Evolutionary conservation across 2,888 invertebrate genomes (phyloP), one percentile per base, ranked within the genome.

Genomic region (Caenorhabditis doughertyi): DNA sequence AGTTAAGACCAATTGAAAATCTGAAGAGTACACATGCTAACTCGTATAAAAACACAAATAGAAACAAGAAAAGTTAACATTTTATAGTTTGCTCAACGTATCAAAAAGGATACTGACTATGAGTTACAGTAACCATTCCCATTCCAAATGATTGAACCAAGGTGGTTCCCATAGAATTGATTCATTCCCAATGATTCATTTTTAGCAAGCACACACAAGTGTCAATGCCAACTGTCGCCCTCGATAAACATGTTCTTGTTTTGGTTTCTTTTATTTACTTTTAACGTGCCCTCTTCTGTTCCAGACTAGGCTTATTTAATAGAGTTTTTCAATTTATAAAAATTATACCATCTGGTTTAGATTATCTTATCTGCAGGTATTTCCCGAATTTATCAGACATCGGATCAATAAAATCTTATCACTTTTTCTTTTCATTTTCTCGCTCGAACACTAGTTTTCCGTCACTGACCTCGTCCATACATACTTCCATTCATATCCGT

Each of bases 211-310:
- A 62, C 51, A 72, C 49, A 49, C 47, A 56, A 60, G 44, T 60
- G 60, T 49, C 58, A 60, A 47, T 67, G 55, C 18, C 32, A 49
- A 47, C 29, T 25, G 13, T 62, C 72, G 64, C 76, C 49, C n/a
- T 76, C 60, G 58, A 76, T 68, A 25, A 76, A 76, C 39, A 76
- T 68, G 76, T 51, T 58, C 76, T 68, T 76, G 67, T 68, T 68
- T 76, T 68, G 76, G 76, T 68, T 60, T 60, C 58, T 27, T 49
- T 27, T 58, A 18, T 74, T 74, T 56, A 32, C 47, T 25, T 62
- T 72, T 27, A 47, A 47, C 44, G 44, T 47, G 44, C 18, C 44
- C 44, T 47, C 21, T 32, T 18, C 39, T 60, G 42, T 55, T 68
- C 25, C 67, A 35, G 44, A 47, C 7, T 3, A 13, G 39, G 16